Conservation (phyloP, 2,888 invertebrate species). For the Chromoteleia sp. region DNA sequence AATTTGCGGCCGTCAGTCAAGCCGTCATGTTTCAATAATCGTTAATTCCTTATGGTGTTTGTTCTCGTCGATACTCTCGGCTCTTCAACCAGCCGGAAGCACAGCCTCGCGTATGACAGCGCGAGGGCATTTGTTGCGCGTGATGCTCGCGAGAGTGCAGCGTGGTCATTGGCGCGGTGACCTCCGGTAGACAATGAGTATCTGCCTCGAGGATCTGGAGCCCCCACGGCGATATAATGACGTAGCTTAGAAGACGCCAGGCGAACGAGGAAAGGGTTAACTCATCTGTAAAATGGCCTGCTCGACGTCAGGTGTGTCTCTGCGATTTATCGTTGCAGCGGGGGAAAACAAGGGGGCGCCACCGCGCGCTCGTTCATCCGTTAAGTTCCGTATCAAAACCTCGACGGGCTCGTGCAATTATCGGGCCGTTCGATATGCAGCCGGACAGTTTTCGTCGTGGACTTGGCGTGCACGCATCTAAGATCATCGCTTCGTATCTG, state of each 20-base stretch:
- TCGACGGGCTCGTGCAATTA: constrained; percentile 49
- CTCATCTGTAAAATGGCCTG: constrained; percentile 76
- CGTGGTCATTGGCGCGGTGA: constrained; percentile 72
- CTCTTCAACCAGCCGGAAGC: constrained; percentile 43
- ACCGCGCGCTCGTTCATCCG: constrained; percentile 54
- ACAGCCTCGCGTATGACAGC: constrained; percentile 51
- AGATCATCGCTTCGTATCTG: constrained; percentile 19
- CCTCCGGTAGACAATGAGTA: constrained; percentile 74
- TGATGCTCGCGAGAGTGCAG: constrained; percentile 59
- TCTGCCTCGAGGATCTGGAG: constrained; percentile 74
- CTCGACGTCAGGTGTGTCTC: constrained; percentile 75
- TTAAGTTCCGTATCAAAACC: constrained; percentile 53
- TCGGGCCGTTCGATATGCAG: constrained; percentile 40
- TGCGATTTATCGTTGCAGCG: constrained; percentile 57
- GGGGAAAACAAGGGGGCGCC: constrained; percentile 42
- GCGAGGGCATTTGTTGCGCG: constrained; percentile 54
- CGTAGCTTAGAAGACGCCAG: constrained; percentile 70
- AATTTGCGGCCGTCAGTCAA: constrained; percentile 40
- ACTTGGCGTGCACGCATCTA: constrained; percentile 23
- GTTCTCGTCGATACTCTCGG: constrained; percentile 33
- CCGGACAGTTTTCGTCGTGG: constrained; percentile 22
- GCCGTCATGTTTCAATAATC: constrained; percentile 57
- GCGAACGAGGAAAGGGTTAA: constrained; percentile 71
- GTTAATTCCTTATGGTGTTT: constrained; percentile 44
- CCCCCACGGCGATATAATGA: constrained; percentile 73